A percentile compares a stretch with the other conserved stretches of the same genome.
phyloP scores from a whole-genome alignment of 2,888 invertebrate species.

The Hirudinaria manillensis region DNA sequence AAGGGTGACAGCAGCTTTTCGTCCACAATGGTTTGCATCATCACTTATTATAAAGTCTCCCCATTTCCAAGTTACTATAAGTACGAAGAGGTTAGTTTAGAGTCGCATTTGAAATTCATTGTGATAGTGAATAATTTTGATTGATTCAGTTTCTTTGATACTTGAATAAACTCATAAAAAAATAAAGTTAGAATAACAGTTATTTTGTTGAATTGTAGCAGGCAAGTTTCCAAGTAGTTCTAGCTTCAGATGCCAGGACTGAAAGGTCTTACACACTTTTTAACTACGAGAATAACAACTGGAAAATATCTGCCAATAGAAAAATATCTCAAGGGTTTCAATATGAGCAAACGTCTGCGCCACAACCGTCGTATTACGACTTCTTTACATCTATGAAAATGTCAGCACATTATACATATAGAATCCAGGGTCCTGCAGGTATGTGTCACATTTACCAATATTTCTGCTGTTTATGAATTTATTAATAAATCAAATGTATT shows the following conservation, averaged over 20 bases:
- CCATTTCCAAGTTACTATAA: constrained; percentile 2
- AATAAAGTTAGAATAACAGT: no score
- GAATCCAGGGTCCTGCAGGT: not conserved
- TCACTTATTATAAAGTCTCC: constrained; percentile 27
- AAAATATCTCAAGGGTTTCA: constrained; percentile 23
- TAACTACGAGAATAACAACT: constrained; percentile 31
- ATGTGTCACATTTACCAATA: not conserved
- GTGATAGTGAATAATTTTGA: no score
- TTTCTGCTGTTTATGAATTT: not conserved
- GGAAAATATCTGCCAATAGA: not conserved
- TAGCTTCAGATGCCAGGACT: constrained; percentile 18
- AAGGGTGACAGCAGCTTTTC: constrained; percentile 24
- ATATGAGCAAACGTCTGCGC: not conserved
- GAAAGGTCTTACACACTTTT: constrained; percentile 22
- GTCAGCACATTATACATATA: not conserved
- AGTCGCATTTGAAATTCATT: not conserved
- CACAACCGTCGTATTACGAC: not conserved
- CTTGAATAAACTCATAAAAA: no score
- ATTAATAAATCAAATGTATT: not conserved
- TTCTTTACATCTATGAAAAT: constrained; percentile 3
- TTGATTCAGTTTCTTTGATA: no score
- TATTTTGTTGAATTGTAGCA: constrained; percentile 5
- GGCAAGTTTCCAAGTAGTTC: constrained; percentile 30
- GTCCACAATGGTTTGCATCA: constrained; percentile 24
- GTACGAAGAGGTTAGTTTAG: not conserved